phyloP scores from a whole-genome alignment of 2,113 vertebrate genomes.

The Lophius piscatorius region DNA sequence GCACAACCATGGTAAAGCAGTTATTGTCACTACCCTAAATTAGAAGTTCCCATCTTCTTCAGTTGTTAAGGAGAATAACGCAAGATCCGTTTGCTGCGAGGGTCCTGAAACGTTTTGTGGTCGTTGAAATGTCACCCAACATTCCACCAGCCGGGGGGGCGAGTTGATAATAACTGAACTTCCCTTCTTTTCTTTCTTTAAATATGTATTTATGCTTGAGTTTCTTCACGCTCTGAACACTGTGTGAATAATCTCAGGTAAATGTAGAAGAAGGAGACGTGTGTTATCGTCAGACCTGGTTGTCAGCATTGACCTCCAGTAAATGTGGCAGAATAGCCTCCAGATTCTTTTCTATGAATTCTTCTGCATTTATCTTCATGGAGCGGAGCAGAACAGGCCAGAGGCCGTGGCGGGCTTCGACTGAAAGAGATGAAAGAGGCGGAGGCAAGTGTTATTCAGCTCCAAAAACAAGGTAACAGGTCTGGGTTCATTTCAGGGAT shows the following conservation, averaged over 20 bases:
- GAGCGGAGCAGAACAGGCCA: constrained; percentile 88
- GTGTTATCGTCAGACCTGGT: constrained; percentile 78
- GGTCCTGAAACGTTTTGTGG: too few species aligned
- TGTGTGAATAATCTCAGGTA: background rate
- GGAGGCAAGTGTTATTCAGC: background rate
- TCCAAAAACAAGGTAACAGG: background rate
- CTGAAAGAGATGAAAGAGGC: constrained; percentile 59
- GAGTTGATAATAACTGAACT: too few species aligned
- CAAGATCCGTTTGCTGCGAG: too few species aligned
- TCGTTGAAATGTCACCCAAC: too few species aligned
- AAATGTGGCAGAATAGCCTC: constrained; percentile 86
- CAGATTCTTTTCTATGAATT: constrained; percentile 88
- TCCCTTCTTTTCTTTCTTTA: too few species aligned
- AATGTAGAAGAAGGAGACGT: background rate
- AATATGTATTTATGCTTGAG: background rate
- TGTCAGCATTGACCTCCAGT: constrained; percentile 78
- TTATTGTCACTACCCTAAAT: too few species aligned
- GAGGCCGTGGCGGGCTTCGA: constrained; percentile 81
- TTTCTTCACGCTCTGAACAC: background rate
- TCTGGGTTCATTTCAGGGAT: background rate
- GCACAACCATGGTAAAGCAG: too few species aligned
- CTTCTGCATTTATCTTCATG: constrained; percentile 89
- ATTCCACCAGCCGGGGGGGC: too few species aligned
- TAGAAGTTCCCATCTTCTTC: too few species aligned
- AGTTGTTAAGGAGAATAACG: too few species aligned